Conservation (phyloP, 2,888 invertebrate species). For the Kuschelorhynchus macadamiae region DNA sequence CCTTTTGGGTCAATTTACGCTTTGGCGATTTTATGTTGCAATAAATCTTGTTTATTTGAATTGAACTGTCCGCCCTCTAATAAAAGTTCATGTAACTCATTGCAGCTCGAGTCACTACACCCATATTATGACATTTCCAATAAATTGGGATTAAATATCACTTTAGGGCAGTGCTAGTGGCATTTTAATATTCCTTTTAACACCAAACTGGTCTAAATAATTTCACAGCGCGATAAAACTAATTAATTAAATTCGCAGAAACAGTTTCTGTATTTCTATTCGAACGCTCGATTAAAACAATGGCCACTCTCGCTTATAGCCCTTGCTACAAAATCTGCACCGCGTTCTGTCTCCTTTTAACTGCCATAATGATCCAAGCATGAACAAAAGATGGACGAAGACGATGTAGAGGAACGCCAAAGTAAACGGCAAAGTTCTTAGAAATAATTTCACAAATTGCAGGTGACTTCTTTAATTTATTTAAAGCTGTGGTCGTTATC, state of each 20-base stretch:
- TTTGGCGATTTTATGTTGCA: no score
- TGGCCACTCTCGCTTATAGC: slow-evolving; percentile 47
- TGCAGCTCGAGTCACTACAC: not conserved
- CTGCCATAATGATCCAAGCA: not conserved
- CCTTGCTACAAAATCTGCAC: not conserved
- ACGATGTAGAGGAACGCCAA: not conserved
- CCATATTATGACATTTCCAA: slow-evolving; percentile 10
- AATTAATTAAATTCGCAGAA: slow-evolving; percentile 66
- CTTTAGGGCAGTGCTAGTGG: not conserved
- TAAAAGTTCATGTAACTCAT: not conserved
- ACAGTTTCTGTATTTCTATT: slow-evolving; percentile 54
- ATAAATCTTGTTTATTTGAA: no score
- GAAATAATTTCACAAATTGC: slow-evolving; percentile 70
- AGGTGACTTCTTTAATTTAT: slow-evolving; percentile 65
- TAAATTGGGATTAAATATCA: slow-evolving; percentile 21
- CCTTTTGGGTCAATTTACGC: no score
- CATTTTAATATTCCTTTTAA: slow-evolving; percentile 17
- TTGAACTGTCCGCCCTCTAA: not conserved
- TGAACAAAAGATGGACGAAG: not conserved
- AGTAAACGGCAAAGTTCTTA: slow-evolving; percentile 58
- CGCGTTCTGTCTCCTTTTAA: slow-evolving; percentile 2
- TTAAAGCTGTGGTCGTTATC: slow-evolving; percentile 43
- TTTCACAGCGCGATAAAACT: slow-evolving; percentile 60
- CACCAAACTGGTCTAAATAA: slow-evolving; percentile 43
- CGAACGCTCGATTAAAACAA: slow-evolving; percentile 51